phyloP scores from a whole-genome alignment of 2,888 invertebrate species.

The Crematogaster levior region DNA sequence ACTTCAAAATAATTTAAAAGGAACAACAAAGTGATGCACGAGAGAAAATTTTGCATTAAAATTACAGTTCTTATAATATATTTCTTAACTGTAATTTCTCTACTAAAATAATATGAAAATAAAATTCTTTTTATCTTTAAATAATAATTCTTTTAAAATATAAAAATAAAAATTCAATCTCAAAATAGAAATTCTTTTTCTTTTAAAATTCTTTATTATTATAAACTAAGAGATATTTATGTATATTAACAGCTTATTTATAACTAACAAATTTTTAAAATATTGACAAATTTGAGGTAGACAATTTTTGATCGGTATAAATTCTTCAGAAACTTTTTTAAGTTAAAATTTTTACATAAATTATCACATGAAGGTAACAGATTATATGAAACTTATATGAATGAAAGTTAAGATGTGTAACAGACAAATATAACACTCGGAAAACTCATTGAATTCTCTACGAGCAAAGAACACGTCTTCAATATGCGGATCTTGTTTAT shows the following conservation, averaged over 20 bases:
- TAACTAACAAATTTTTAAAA: not conserved
- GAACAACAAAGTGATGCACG: not conserved
- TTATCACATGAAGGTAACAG: not conserved
- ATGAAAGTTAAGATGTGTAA: not conserved
- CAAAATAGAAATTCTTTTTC: too few species aligned
- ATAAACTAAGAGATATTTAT: not conserved
- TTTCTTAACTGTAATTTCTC: not conserved
- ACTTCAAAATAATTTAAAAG: not conserved
- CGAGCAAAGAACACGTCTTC: not conserved
- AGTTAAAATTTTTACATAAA: too few species aligned
- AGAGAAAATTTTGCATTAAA: not conserved
- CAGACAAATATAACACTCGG: not conserved
- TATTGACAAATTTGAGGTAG: not conserved
- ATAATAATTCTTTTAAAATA: not conserved
- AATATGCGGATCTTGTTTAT: slow-evolving; percentile 25
- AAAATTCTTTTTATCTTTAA: not conserved
- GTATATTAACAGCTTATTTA: not conserved
- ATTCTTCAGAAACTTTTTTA: not conserved
- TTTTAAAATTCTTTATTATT: too few species aligned
- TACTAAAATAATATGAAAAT: not conserved
- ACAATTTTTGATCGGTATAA: not conserved
- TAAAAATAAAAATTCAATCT: too few species aligned
- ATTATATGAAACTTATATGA: not conserved
- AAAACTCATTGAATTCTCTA: slow-evolving; percentile 28
- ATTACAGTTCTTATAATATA: not conserved